phyloP scores from a whole-genome alignment of 2,797 vertebrate genomes.

The Chloroceryle inda region DNA sequence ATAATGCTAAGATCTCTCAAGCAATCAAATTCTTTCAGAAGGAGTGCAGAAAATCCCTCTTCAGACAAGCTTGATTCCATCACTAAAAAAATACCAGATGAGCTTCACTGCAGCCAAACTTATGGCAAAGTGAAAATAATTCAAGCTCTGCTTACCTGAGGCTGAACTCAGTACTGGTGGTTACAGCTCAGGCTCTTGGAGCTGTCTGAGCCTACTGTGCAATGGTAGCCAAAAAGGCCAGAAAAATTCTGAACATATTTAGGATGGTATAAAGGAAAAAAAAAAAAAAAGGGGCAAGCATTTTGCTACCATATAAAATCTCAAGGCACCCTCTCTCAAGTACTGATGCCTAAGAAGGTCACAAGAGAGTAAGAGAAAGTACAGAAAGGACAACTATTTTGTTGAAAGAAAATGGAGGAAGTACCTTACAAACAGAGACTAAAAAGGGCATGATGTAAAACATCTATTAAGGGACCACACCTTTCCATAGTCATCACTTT shows the following conservation, averaged over 20 bases:
- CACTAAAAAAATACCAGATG: background rate
- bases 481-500: background rate
- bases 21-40: background rate
- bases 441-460: background rate
- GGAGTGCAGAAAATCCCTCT: background rate
- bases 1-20: background rate
- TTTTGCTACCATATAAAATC: background rate
- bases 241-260: background rate
- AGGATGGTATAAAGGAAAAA: background rate
- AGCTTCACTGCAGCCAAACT: background rate
- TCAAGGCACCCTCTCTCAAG: fast-evolving
- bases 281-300: background rate
- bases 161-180: background rate
- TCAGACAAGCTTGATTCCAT: background rate
- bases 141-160: background rate
- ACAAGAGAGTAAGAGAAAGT: background rate
- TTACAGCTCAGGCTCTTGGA: background rate
- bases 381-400: background rate
- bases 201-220: fast-evolving
- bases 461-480: background rate
- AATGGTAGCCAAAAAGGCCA: background rate
- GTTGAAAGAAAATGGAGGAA: background rate
- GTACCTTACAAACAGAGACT: background rate
- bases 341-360: background rate
- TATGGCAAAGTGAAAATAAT: background rate